Conservation (phyloP, 1,140 invertebrate species). For the Delia radicum region DNA sequence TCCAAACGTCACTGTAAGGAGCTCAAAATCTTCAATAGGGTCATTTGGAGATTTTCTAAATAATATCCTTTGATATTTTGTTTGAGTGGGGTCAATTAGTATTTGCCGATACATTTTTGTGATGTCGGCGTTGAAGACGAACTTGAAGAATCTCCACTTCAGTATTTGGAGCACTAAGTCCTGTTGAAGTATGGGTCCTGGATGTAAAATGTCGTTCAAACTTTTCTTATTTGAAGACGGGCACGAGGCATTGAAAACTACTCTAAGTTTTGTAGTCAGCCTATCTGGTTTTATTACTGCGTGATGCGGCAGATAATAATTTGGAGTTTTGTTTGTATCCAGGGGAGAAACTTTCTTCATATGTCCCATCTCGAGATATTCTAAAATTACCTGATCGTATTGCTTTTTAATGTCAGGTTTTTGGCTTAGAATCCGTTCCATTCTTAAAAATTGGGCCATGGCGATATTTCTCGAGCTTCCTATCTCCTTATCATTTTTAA, state of each 20-base stretch:
- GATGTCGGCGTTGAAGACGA: no score
- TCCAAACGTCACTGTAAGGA: no score
- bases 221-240: background rate
- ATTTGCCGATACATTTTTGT: no score
- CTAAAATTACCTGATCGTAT: background rate
- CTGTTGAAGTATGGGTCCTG: no score
- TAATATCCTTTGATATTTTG: no score
- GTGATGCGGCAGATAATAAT: background rate
- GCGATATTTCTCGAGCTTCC: background rate
- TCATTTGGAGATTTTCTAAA: no score
- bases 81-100: no score
- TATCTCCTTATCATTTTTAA: background rate
- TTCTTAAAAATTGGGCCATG: background rate
- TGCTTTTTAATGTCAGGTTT: no score
- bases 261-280: background rate
- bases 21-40: no score
- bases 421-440: background rate
- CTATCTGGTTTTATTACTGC: background rate
- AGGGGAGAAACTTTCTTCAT: background rate
- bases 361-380: background rate
- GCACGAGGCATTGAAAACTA: background rate
- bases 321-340: background rate
- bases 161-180: no score
- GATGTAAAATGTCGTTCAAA: background rate
- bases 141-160: no score